Evolutionary conservation across 2,797 vertebrate genomes (phyloP).

Genomic region (Gadopsis bispinosus): DNA sequence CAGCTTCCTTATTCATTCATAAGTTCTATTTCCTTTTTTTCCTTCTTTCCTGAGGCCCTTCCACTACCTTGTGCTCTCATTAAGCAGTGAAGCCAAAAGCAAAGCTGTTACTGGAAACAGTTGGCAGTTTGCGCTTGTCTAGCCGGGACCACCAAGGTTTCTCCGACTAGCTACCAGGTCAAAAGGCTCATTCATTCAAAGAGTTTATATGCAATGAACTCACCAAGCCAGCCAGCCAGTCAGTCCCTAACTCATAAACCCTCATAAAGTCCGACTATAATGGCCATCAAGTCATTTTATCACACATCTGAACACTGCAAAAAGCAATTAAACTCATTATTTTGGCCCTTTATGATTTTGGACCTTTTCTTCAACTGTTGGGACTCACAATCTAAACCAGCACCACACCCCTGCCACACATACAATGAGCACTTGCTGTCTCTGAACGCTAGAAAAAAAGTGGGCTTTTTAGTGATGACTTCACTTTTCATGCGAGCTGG

Average conservation of each 20-base stretch:
- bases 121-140: slow-evolving; percentile 70
- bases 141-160: slow-evolving; percentile 72
- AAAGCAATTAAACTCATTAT: slow-evolving; percentile 51
- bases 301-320: slow-evolving; percentile 48
- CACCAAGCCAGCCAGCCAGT: slow-evolving; percentile 26
- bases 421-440: not conserved
- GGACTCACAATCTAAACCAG: slow-evolving; percentile 46
- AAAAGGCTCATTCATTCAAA: slow-evolving; percentile 72
- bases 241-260: slow-evolving; percentile 33
- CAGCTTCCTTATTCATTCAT: slow-evolving; percentile 49
- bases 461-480: slow-evolving; percentile 53
- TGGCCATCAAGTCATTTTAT: slow-evolving; percentile 49
- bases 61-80: slow-evolving; percentile 67
- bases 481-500: slow-evolving; percentile 65
- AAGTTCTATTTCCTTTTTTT: not conserved
- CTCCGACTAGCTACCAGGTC: slow-evolving; percentile 62
- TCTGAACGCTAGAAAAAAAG: not conserved
- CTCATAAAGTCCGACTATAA: slow-evolving; percentile 35
- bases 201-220: slow-evolving; percentile 48
- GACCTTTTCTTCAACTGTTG: slow-evolving; percentile 38
- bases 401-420: slow-evolving; percentile 9
- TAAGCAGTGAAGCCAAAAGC: slow-evolving; percentile 64
- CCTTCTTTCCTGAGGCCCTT: slow-evolving; percentile 35
- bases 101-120: slow-evolving; percentile 74
- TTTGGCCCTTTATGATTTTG: slow-evolving; percentile 41